These are phyloP conservation scores for Miichthys miiuy DNA, from an alignment of 2,797 vertebrate species.

Conservation along the genomic window DNA sequence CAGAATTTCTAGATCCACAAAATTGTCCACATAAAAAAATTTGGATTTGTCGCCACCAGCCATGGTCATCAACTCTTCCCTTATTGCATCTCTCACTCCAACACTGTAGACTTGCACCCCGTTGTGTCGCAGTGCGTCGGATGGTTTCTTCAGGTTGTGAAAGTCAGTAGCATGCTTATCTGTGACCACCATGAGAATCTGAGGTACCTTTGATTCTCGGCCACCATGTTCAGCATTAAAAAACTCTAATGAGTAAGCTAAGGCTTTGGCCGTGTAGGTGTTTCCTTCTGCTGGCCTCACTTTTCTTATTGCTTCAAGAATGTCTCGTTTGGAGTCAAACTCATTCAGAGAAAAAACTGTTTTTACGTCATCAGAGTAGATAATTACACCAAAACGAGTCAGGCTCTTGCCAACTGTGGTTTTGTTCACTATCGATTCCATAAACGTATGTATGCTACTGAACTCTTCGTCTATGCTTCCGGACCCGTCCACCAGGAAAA, in stretches of 20 bases:
- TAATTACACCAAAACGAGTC: slow-evolving; percentile 80
- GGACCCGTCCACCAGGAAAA: slow-evolving; percentile 84
- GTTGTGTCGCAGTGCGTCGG: slow-evolving; percentile 57
- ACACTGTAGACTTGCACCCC: slow-evolving; percentile 76
- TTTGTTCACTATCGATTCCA: slow-evolving; percentile 78
- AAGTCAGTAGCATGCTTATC: slow-evolving; percentile 73
- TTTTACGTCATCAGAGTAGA: slow-evolving; percentile 50
- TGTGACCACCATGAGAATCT: slow-evolving; percentile 83
- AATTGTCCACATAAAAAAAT: slow-evolving; percentile 74
- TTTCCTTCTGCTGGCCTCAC: neutral
- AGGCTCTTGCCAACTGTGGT: slow-evolving; percentile 66
- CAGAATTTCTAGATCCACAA: slow-evolving; percentile 65
- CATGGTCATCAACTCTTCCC: slow-evolving; percentile 72
- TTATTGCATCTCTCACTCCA: slow-evolving; percentile 62
- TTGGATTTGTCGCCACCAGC: slow-evolving; percentile 58
- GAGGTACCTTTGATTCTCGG: slow-evolving; percentile 55
- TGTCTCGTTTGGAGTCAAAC: slow-evolving; percentile 53
- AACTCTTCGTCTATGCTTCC: slow-evolving; percentile 56
- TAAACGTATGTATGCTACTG: slow-evolving; percentile 75
- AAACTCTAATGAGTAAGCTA: slow-evolving; percentile 70
- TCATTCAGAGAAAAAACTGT: slow-evolving; percentile 66
- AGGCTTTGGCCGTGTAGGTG: slow-evolving; percentile 73
- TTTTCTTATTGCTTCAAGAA: slow-evolving; percentile 64
- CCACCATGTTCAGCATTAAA: slow-evolving; percentile 74
- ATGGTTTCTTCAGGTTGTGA: neutral